Percentiles rank a stretch among this genome's conserved stretches.
These are phyloP conservation scores for Garrulus glandarius DNA, from an alignment of 2,797 vertebrate genomes.

Conservation along the genomic window DNA sequence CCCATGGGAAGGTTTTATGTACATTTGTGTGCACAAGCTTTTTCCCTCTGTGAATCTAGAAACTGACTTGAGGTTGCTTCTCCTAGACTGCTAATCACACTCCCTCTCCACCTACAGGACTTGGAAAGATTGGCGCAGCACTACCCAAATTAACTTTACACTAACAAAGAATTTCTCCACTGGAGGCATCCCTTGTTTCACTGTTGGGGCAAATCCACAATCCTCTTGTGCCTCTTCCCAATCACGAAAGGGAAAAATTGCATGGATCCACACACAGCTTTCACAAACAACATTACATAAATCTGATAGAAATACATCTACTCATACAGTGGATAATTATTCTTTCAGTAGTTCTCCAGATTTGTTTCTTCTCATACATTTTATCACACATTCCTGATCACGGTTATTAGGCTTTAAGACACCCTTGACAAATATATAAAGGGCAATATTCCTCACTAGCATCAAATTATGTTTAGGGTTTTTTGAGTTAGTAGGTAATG, in stretches of 20 bases:
- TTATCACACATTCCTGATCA: not conserved
- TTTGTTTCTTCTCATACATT: not conserved
- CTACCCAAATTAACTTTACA: not conserved
- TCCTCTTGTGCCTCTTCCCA: not conserved
- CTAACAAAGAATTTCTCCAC: not conserved
- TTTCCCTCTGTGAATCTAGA: not conserved
- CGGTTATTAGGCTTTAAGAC: conserved; percentile 38
- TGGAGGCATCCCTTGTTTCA: not conserved
- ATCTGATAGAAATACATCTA: not conserved
- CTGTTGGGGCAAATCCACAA: not conserved
- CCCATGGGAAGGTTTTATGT: not conserved
- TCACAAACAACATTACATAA: not conserved
- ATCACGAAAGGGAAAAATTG: not conserved
- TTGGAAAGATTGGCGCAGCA: not conserved
- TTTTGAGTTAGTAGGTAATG: conserved; percentile 35
- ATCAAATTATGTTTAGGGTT: not conserved
- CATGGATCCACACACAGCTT: not conserved
- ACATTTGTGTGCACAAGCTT: not conserved
- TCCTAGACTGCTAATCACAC: not conserved
- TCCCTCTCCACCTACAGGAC: not conserved
- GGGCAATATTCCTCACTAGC: not conserved
- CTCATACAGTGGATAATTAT: not conserved
- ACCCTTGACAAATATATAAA: conserved; percentile 33
- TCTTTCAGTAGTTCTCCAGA: not conserved
- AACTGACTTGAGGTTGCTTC: not conserved